Conservation (phyloP, 2,113 vertebrate species). For the Emydura subglobosa region DNA sequence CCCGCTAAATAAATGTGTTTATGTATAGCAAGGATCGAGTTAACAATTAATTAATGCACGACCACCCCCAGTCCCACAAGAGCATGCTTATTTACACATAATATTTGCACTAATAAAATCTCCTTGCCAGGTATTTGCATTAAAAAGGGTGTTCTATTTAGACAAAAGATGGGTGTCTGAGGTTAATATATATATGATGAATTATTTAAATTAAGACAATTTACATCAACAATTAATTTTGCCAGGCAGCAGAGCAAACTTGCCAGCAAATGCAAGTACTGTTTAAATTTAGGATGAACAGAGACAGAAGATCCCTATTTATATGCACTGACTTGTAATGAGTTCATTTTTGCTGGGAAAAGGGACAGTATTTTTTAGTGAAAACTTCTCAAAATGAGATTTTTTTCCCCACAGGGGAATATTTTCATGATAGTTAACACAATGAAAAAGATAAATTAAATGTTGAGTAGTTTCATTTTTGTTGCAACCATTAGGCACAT, state of each 20-base stretch:
- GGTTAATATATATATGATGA: background rate
- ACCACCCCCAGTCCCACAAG: background rate
- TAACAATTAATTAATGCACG: background rate
- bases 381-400: background rate
- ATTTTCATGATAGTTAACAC: background rate
- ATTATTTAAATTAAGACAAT: background rate
- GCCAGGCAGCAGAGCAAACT: background rate
- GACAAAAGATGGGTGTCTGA: background rate
- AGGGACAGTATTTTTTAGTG: background rate
- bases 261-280: background rate
- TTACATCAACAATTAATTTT: background rate
- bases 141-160: background rate
- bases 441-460: background rate
- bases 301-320: fast-evolving
- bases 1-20: background rate
- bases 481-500: background rate
- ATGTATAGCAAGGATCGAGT: background rate
- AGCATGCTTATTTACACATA: background rate
- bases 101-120: conserved; percentile 4
- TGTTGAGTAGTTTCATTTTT: background rate
- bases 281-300: background rate
- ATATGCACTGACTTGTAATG: background rate
- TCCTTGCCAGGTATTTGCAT: background rate
- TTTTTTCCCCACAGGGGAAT: background rate
- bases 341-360: background rate